These are phyloP conservation scores for Tetrax tetrax DNA, from an alignment of 2,113 vertebrate genomes.

Conservation along the genomic window DNA sequence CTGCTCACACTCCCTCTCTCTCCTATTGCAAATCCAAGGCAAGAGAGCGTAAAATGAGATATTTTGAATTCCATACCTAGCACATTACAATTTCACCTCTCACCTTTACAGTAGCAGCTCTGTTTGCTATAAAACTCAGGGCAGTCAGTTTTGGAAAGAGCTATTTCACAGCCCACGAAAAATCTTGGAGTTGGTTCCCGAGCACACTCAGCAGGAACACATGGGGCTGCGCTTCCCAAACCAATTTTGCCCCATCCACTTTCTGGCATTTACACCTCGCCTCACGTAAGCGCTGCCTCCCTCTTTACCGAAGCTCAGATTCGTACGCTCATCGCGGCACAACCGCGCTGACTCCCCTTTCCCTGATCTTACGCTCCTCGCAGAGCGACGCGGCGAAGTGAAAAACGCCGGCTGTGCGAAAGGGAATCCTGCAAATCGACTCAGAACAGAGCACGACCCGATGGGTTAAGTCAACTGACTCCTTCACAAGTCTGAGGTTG, in stretches of 20 bases:
- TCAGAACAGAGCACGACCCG: not conserved
- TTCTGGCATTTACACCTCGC: not conserved
- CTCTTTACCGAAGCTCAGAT: not conserved
- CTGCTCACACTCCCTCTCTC: not conserved
- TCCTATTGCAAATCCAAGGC: not conserved
- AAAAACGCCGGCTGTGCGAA: not conserved
- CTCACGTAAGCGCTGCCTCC: not conserved
- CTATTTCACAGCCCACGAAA: not conserved
- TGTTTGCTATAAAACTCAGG: not conserved
- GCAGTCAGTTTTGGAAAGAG: not conserved
- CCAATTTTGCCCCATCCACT: not conserved
- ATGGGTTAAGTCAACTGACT: not conserved
- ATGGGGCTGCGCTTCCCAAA: not conserved
- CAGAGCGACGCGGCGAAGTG: not conserved
- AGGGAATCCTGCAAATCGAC: not conserved
- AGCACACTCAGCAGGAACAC: not conserved
- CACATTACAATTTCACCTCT: not conserved
- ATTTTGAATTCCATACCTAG: not conserved
- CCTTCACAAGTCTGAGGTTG: not conserved
- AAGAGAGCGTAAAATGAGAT: not conserved
- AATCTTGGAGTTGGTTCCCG: not conserved
- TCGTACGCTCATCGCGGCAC: not conserved
- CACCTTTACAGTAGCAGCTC: not conserved
- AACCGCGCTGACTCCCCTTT: not conserved
- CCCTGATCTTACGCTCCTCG: not conserved